Base-by-base conservation (phyloP, 2,113 vertebrate genomes). In the Trogon melanurus region DNA sequence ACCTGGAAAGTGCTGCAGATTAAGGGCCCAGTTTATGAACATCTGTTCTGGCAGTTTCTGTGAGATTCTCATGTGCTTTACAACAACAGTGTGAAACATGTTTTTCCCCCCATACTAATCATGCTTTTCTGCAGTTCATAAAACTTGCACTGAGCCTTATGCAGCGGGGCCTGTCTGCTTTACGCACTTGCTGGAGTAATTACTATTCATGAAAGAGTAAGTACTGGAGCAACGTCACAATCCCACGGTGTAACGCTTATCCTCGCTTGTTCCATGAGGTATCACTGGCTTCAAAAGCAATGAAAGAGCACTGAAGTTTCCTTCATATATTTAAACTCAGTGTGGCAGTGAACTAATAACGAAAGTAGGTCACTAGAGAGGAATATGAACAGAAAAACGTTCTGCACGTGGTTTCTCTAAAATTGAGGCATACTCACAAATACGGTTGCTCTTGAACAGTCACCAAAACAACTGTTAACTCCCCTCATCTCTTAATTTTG, bases 71-170 rank as follows among this genome's bases (percentile, higher is more conserved):
- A n/a, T 92, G 93, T 93, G 92, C 94, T 97, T 97, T 95, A 96
- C 90, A 95, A 93, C 94, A 96, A 94, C 96, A 95, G 95, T 96
- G 96, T 95, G 91, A 97, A 97, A 91, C 62, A 51, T 83, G 70
- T 91, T 84, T 70, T 22, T 6, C 5, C 60, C 70, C 73, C 71
- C 32, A 6, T 69, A 87, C 84, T 95, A 95, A 94, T 93, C 86
- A 78, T 92, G 90, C 94, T 92, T 97, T 97, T 97, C 96, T 97
- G 62, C 94, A 97, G 96, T 97, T 96, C 97, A 96, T 96, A 97
- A 97, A 97, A 96, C 83, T 89, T 84, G 44, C 79, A 65, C 82
- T 87, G 85, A 89, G 57, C 72, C 72, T 82, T 64, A 47, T 91
- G 91, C 75, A 94, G 95, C 73, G 57, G 70, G 71, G 53, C 50